Evolutionary conservation across 2,888 invertebrate species (phyloP).

Genomic region (Hemaris fuciformis): DNA sequence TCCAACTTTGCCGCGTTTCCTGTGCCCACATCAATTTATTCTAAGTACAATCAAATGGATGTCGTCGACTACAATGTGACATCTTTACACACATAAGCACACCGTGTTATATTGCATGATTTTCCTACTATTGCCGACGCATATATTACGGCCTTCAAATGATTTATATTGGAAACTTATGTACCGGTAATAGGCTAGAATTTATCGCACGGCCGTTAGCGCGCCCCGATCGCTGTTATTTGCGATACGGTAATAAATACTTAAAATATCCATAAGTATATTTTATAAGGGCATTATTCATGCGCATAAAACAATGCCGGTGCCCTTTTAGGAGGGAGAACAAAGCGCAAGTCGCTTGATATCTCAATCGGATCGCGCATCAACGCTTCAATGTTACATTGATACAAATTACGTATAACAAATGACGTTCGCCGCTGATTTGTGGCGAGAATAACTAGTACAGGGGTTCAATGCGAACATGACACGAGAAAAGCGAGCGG

Average conservation of each 20-base stretch:
- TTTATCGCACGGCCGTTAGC: not conserved
- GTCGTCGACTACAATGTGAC: slow-evolving; percentile 11
- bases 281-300: slow-evolving; percentile 2
- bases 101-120: not conserved
- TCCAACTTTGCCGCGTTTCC: slow-evolving; percentile 48
- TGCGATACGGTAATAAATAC: slow-evolving; percentile 5
- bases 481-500: slow-evolving; percentile 21
- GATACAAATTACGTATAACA: not conserved
- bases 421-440: not conserved
- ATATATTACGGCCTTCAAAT: not conserved
- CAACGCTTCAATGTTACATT: not conserved
- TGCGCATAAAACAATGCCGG: not conserved
- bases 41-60: slow-evolving; percentile 13
- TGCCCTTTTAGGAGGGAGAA: not conserved
- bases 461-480: slow-evolving; percentile 15
- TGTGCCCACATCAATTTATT: slow-evolving; percentile 44
- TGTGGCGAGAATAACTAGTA: not conserved
- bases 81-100: not conserved
- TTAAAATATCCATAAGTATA: not conserved
- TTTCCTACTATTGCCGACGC: not conserved
- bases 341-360: not conserved
- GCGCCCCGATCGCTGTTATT: not conserved
- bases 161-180: slow-evolving; percentile 6
- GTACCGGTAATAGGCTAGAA: slow-evolving; percentile 7
- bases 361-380: not conserved